Evolutionary conservation across 2,113 vertebrate genomes (phyloP).

Genomic region (Halcyon malimbica): DNA sequence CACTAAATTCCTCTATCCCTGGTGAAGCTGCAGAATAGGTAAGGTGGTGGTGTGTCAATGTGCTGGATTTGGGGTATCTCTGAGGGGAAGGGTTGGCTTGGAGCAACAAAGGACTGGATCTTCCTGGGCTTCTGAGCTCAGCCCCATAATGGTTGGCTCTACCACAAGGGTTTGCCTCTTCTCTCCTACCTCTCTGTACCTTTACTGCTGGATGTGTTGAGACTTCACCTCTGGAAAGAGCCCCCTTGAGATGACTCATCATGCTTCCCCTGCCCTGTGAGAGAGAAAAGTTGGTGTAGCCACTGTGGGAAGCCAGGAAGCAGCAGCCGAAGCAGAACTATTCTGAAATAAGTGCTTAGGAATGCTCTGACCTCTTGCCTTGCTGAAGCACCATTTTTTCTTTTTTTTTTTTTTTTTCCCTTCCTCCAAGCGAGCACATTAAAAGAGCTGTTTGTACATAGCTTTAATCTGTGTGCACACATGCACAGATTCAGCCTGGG

Average conservation of each 20-base stretch:
- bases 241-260: not conserved
- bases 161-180: not conserved
- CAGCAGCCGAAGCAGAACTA: not conserved
- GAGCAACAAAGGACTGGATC: accelerated
- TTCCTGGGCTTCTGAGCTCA: not conserved
- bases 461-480: slow-evolving; percentile 2
- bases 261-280: not conserved
- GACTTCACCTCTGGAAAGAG: not conserved
- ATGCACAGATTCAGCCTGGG: not conserved
- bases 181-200: not conserved
- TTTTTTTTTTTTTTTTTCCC: not conserved
- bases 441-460: slow-evolving; percentile 63
- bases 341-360: slow-evolving; percentile 63
- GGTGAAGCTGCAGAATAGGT: not conserved
- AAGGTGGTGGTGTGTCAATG: accelerated
- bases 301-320: slow-evolving; percentile 48
- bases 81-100: not conserved
- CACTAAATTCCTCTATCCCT: not conserved
- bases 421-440: not conserved
- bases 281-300: slow-evolving; percentile 5
- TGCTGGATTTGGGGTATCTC: not conserved
- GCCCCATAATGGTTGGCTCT: not conserved
- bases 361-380: slow-evolving; percentile 66
- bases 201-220: not conserved
- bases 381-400: not conserved